Evolutionary conservation across 2,113 vertebrate species (phyloP), one percentile per base, ranked within the genome.

Genomic region (Accipiter virgatus): DNA sequence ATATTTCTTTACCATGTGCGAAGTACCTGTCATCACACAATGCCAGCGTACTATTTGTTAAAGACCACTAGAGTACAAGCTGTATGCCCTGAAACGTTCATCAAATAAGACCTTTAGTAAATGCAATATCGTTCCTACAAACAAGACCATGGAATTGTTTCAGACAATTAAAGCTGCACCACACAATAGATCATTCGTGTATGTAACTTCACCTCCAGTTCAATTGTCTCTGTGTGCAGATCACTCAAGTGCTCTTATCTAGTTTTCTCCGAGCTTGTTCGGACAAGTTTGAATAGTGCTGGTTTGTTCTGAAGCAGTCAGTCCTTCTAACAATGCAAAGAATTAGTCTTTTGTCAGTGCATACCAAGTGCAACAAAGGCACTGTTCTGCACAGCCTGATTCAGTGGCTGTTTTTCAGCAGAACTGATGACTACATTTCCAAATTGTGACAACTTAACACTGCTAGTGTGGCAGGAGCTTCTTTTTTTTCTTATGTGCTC

Each of bases 301-400:
- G 81, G 91, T 84, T 92, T 98, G 97, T 98, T 97, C 96, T 63
- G 86, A 82, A 82, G 96, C 94, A 90, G 92, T 61, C 85, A 48
- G 73, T 94, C 73, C 75, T 96, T 71, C 94, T 86, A 95, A 93
- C 95, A 97, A 97, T 94, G 43, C 65, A 5, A 93, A 97, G 97
- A 97, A 97, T 95, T 63, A 62, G 79, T 27, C 97, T 95, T 98
- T 98, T 97, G 96, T 98, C 92, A 78, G 63, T 40, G 78, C 87
- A 91, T 67, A 40, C 80, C 7, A 5, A 84, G n/a, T 6, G 75
- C 92, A 93, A 93, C 89, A 95, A 77, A 71, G 59, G 40, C 80
- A 3, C 94, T 4, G 48, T 97, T 96, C 66, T 91, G 81, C 43
- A 50, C 68, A 89, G 93, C 61, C 88, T 22, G 59, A 87, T 74